phyloP scores from a whole-genome alignment of 2,888 invertebrate species.

The Sisyra terminalis region DNA sequence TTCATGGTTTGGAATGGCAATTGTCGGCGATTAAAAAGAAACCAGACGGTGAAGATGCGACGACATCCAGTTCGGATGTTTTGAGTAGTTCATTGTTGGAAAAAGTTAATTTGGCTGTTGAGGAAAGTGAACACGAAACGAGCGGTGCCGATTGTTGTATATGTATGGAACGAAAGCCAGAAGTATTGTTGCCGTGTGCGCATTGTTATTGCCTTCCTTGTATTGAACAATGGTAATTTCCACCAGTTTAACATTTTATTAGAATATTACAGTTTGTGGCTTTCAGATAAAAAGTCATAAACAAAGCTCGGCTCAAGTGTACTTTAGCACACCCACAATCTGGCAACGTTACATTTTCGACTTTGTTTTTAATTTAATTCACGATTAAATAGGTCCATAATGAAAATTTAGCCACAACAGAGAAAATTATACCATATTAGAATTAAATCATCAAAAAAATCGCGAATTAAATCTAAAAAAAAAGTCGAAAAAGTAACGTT shows the following conservation, averaged over 20 bases:
- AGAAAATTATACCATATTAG: too few relatives aligned
- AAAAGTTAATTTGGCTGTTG: constrained; percentile 1
- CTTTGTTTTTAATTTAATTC: too few relatives aligned
- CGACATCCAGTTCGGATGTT: constrained; percentile 2
- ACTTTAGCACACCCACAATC: too few relatives aligned
- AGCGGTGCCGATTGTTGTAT: constrained; percentile 45
- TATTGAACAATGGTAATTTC: constrained; percentile 49
- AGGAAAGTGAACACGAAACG: constrained; percentile 6
- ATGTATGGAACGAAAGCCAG: constrained; percentile 51
- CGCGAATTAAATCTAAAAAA: too few relatives aligned
- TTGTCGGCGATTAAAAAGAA: constrained; percentile 19
- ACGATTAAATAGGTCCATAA: too few relatives aligned
- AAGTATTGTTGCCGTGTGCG: constrained; percentile 49
- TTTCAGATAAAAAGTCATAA: too few relatives aligned
- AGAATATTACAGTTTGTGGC: too few relatives aligned
- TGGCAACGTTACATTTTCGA: too few relatives aligned
- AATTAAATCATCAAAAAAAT: too few relatives aligned
- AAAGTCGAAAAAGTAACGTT: too few relatives aligned
- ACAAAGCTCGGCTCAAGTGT: too few relatives aligned
- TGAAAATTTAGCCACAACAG: too few relatives aligned
- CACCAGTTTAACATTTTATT: neutral
- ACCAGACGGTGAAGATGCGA: neutral
- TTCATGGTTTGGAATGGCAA: constrained; percentile 34
- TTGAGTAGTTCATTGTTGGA: constrained; percentile 7
- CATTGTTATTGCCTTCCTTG: constrained; percentile 54